Base-by-base conservation (phyloP, 2,888 invertebrate genomes). In the Drosophila longiperda region DNA sequence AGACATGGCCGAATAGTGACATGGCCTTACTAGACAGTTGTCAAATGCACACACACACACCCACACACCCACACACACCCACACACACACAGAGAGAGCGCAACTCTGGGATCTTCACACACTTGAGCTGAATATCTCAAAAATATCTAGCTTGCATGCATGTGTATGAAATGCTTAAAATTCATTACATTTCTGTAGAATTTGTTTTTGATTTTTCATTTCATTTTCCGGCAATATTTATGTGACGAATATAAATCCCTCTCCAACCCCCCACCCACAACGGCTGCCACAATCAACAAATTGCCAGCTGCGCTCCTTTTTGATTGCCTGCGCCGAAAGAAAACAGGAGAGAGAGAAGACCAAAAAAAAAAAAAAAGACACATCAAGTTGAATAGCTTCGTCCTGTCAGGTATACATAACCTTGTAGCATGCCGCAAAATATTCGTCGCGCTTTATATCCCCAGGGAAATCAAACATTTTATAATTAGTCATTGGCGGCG, bases 381-480 rank as follows among this genome's bases (percentile, higher is more conserved):
- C 67, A 77, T 67, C 66, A 68, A 70, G 64, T 36, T 75, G 73
- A 79, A 79, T 54, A 54, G 78, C 80, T 73, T 71, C 65, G 68
- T 73, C 55, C 73, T 71, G 72, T 60, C 78, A 75, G 81, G 69
- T 81, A 81, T 26, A 26, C 2, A 2, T 69, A 17, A 60, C 32
- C 57, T 69, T 32, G 60, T 33, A 53, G 61, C 60, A 68, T 61
- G 65, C 73, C 73, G 69, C 69, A 84, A 80, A 81, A 83, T 83
- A 81, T 87, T 79, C 83, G 87, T 84, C 80, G 87, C 84, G 89
- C 63, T 82, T 79, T 75, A 52, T 62, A 67, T 78, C 87, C 83
- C 91, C 73, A 73, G 91, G 91, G 91, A 91, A 91, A 91, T 91
- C 91, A 91, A 91, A 91, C 88, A 91, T 91, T 91, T 91, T 89